phyloP scores from a whole-genome alignment of 2,113 vertebrate species.

The Plectropomus leopardus region DNA sequence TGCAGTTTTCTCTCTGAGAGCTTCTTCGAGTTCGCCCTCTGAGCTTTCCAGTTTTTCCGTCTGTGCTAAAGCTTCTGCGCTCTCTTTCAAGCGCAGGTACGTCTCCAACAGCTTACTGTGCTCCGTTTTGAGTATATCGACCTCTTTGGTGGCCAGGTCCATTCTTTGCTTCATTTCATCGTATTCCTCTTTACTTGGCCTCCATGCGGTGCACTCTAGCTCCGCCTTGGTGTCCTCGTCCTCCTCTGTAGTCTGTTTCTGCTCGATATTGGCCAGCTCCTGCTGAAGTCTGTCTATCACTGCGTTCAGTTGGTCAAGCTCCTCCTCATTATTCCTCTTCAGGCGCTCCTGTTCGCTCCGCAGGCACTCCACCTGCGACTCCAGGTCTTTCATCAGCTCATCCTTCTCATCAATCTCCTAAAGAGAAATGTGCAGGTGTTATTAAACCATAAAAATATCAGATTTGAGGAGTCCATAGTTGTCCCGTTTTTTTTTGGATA shows the following conservation, averaged over 20 bases:
- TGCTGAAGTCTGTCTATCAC: slow-evolving; percentile 96
- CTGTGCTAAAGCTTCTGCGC: slow-evolving; percentile 50
- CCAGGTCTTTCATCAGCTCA: slow-evolving; percentile 89
- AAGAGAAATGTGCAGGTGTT: slow-evolving; percentile 4
- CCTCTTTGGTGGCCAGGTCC: slow-evolving; percentile 82
- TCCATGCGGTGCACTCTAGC: slow-evolving; percentile 64
- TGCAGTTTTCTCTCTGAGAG: slow-evolving; percentile 79
- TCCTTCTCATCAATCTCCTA: slow-evolving; percentile 90
- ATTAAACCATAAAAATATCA: neutral
- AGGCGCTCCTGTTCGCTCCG: slow-evolving; percentile 90
- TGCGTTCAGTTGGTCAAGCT: slow-evolving; percentile 92
- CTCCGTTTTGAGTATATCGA: slow-evolving; percentile 82
- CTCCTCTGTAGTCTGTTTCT: slow-evolving; percentile 79
- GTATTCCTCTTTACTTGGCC: slow-evolving; percentile 79
- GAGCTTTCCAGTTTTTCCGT: slow-evolving; percentile 48
- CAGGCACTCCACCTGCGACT: slow-evolving; percentile 91
- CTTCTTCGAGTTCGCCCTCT: slow-evolving; percentile 66
- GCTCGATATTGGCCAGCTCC: slow-evolving; percentile 90
- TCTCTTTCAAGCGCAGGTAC: slow-evolving; percentile 67
- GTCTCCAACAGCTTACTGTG: slow-evolving; percentile 70
- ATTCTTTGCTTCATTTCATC: slow-evolving; percentile 87
- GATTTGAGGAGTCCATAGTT: slow-evolving; percentile 7
- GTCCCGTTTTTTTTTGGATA: neutral
- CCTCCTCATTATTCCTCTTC: slow-evolving; percentile 89
- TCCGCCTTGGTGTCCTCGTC: slow-evolving; percentile 83